Percentiles rank a stretch among this genome's conserved stretches.
Evolutionary conservation across 1,140 invertebrate genomes (phyloP).

Genomic region (Anoplophora glabripennis): DNA sequence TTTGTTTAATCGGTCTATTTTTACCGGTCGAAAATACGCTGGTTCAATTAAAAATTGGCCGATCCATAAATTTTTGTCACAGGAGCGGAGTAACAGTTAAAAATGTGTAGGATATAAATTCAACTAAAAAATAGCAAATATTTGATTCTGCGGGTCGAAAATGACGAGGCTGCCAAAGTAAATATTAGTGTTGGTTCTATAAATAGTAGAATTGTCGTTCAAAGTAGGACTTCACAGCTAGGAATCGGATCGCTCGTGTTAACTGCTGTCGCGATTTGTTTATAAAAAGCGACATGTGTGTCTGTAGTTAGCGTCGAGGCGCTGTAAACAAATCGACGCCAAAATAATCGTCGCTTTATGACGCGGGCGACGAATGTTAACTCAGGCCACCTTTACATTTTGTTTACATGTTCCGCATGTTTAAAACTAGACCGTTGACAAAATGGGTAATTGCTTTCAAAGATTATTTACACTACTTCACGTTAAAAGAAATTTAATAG

Average conservation of each 20-base stretch:
- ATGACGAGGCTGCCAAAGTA: constrained; percentile 37
- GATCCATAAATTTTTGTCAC: no score
- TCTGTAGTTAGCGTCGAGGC: constrained; percentile 34
- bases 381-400: constrained; percentile 32
- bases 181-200: constrained; percentile 44
- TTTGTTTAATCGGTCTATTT: no score
- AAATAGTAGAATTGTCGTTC: constrained; percentile 43
- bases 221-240: constrained; percentile 33
- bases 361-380: constrained; percentile 30
- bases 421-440: constrained; percentile 46
- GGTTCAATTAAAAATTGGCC: no score
- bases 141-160: constrained; percentile 36
- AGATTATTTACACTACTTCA: constrained; percentile 44
- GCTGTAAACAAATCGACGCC: constrained; percentile 45
- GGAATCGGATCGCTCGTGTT: constrained; percentile 37
- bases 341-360: constrained; percentile 37
- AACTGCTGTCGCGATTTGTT: constrained; percentile 43
- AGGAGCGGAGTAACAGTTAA: no score
- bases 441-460: constrained; percentile 45
- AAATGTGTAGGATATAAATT: neutral
- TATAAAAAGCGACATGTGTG: constrained; percentile 43
- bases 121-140: constrained; percentile 27
- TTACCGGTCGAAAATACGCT: no score
- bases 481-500: constrained; percentile 45
- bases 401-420: constrained; percentile 27